phyloP scores from a whole-genome alignment of 2,797 vertebrate genomes.

The Cynopterus sphinx region DNA sequence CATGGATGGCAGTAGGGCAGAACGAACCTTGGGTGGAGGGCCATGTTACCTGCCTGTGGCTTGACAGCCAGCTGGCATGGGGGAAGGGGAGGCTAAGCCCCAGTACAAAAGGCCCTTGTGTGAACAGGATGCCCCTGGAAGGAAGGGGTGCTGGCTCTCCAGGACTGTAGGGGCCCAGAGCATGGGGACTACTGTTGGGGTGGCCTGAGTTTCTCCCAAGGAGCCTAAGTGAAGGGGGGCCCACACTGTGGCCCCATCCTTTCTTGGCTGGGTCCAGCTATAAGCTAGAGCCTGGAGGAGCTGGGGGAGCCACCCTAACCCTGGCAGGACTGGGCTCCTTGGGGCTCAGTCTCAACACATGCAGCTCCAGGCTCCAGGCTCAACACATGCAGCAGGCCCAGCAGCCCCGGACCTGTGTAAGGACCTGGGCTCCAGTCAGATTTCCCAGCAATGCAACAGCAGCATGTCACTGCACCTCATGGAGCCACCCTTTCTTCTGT shows the following conservation, averaged over 20 bases:
- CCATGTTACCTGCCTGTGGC: slow-evolving; percentile 45
- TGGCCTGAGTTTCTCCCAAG: neutral
- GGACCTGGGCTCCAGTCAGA: neutral
- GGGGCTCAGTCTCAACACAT: too few relatives aligned
- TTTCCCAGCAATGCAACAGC: neutral
- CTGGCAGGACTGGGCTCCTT: neutral
- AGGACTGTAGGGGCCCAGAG: neutral
- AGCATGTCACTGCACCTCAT: neutral
- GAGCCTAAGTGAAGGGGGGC: neutral
- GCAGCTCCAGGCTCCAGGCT: neutral
- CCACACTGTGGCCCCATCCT: neutral
- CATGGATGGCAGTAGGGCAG: neutral
- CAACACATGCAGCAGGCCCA: neutral
- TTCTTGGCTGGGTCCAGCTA: neutral
- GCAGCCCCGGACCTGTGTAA: neutral
- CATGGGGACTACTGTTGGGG: neutral
- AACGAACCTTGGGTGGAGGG: neutral
- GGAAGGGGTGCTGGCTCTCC: neutral
- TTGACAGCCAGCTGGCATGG: neutral
- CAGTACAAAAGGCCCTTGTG: slow-evolving; percentile 75
- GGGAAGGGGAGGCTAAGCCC: slow-evolving; percentile 32
- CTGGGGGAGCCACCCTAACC: neutral
- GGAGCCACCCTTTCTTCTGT: neutral
- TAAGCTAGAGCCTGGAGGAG: neutral
- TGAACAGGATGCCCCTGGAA: slow-evolving; percentile 2